These are phyloP conservation scores for Aurelia sp. DNA, from an alignment of 30 jellyfish, hydroid and myxozoan species.

Conservation along the genomic window DNA sequence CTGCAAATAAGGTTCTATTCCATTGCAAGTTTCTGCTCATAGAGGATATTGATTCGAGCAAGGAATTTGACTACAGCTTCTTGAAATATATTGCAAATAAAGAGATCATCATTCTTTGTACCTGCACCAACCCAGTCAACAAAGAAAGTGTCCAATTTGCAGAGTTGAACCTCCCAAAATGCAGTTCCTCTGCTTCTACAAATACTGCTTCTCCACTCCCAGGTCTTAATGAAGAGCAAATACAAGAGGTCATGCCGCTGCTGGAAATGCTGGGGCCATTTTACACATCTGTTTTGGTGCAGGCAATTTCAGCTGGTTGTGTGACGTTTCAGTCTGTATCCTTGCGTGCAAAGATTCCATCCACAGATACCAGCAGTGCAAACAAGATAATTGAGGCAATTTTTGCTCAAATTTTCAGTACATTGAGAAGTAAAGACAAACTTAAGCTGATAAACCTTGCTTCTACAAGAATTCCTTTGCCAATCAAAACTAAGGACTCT, in stretches of 20 bases:
- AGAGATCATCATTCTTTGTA: neutral
- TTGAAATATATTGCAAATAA: conserved; percentile 11
- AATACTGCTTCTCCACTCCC: too few relatives aligned
- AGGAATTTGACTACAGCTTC: conserved; percentile 11
- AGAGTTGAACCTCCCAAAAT: neutral
- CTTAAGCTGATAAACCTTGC: neutral
- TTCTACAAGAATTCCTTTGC: conserved; percentile 13
- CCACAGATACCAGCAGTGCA: neutral
- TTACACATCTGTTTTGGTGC: conserved; percentile 15
- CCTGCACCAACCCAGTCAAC: neutral
- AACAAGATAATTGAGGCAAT: neutral
- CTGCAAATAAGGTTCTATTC: conserved; percentile 17
- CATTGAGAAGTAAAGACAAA: neutral
- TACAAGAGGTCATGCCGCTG: neutral
- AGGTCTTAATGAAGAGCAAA: neutral
- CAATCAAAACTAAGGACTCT: conserved; percentile 1
- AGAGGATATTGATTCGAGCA: conserved; percentile 42
- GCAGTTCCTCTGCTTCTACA: neutral
- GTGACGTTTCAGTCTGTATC: neutral
- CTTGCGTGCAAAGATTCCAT: neutral
- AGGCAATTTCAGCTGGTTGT: neutral
- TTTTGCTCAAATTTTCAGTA: conserved; percentile 1
- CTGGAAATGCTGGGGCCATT: conserved; percentile 31
- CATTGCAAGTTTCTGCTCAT: conserved; percentile 26
- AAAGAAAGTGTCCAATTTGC: neutral